These are phyloP conservation scores for Biston stratarius DNA, from an alignment of 2,888 invertebrate genomes.

Conservation along the genomic window DNA sequence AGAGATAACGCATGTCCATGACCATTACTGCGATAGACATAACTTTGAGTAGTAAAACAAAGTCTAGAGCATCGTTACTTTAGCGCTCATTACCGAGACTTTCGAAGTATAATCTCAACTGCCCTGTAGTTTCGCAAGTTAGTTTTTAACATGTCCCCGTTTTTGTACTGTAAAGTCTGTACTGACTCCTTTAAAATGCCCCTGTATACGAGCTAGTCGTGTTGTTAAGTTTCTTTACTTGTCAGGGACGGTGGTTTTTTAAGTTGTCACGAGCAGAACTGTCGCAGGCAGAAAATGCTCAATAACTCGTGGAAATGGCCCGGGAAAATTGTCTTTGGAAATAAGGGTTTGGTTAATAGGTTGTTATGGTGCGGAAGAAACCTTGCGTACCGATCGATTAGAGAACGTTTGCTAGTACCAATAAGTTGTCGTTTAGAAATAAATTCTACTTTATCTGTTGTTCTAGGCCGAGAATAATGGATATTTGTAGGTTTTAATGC, in stretches of 20 bases:
- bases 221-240: conserved; percentile 33
- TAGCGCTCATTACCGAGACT: too few species aligned
- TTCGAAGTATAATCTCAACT: too few species aligned
- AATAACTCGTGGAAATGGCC: conserved; percentile 34
- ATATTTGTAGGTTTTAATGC: too few species aligned
- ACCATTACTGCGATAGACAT: too few species aligned
- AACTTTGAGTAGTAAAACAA: too few species aligned
- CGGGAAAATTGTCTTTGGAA: conserved; percentile 27
- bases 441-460: background rate
- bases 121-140: too few species aligned
- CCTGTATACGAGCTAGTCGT: conserved; percentile 5
- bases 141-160: too few species aligned
- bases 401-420: background rate
- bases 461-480: too few species aligned
- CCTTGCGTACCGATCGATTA: conserved; percentile 9
- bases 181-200: background rate
- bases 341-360: conserved; percentile 28
- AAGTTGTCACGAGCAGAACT: conserved; percentile 38
- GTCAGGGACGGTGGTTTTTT: conserved; percentile 40
- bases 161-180: background rate
- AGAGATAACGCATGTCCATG: too few species aligned
- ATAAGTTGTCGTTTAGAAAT: background rate
- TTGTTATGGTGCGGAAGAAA: conserved; percentile 21
- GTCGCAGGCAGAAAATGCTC: conserved; percentile 32
- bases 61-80: too few species aligned